Evolutionary conservation across 2,888 invertebrate species (phyloP).

Genomic region (Helleia helle): DNA sequence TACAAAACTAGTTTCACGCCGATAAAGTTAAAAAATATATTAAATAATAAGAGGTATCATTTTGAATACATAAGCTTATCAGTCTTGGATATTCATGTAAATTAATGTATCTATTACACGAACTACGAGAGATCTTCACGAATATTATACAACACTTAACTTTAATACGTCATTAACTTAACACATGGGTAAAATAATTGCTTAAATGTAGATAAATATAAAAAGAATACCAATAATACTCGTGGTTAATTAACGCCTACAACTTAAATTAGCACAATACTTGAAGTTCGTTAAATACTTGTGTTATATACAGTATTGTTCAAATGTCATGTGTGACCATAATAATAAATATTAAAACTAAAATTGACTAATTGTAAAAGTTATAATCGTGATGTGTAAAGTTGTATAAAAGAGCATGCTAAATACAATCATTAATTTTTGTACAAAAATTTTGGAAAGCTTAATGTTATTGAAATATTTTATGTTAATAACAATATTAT

Average conservation of each 20-base stretch:
- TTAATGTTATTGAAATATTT: conserved; percentile 1
- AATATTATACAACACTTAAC: not conserved
- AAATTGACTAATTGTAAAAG: conserved; percentile 1
- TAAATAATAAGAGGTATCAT: conserved; percentile 22
- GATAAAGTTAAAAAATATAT: conserved; percentile 51
- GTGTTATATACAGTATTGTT: conserved; percentile 4
- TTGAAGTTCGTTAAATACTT: not conserved
- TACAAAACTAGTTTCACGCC: conserved; percentile 36
- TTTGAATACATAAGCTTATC: conserved; percentile 13
- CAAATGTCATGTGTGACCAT: not conserved
- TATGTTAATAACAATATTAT: conserved; percentile 3
- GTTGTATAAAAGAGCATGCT: not conserved
- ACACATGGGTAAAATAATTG: not conserved
- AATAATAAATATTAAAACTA: conserved; percentile 4
- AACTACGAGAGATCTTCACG: conserved; percentile 30
- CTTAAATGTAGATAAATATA: not conserved
- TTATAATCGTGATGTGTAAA: not conserved
- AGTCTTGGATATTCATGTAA: conserved; percentile 36
- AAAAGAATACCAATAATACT: conserved; percentile 1
- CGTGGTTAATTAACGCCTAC: not conserved
- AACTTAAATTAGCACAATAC: conserved; percentile 6
- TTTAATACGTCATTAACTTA: not conserved
- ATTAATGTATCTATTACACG: conserved; percentile 32
- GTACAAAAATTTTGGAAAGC: conserved; percentile 2
- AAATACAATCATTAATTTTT: not conserved